A percentile compares a stretch with the other conserved stretches of the same genome.
phyloP scores from a whole-genome alignment of 2,113 vertebrate genomes.

The Sardina pilchardus region DNA sequence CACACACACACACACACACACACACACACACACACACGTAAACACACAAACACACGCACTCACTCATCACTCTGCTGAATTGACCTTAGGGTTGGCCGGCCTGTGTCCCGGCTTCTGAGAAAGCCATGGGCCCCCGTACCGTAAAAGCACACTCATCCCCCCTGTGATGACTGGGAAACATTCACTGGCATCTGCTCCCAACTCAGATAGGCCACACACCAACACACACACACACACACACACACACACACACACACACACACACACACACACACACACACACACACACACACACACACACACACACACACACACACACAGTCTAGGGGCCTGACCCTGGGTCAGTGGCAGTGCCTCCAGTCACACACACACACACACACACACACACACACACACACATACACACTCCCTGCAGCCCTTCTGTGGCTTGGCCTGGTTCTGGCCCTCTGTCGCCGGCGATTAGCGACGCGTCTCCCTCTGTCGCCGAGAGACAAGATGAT shows the following conservation, averaged over 20 bases:
- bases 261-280: background rate
- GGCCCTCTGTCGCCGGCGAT: background rate
- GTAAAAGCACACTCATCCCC: slow-evolving; percentile 7
- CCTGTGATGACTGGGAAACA: background rate
- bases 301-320: background rate
- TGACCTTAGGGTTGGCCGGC: background rate
- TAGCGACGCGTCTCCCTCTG: background rate
- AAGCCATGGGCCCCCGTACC: background rate
- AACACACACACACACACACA: background rate
- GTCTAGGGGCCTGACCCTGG: background rate
- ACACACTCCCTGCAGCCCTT: background rate
- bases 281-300: background rate
- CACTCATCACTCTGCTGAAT: background rate
- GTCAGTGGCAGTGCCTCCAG: background rate
- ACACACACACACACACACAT: background rate
- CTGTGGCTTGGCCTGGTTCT: background rate
- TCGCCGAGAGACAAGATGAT: slow-evolving; percentile 55
- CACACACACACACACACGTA: background rate
- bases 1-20: background rate
- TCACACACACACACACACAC: background rate
- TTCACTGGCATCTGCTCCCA: background rate
- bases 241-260: background rate
- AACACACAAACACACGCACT: background rate
- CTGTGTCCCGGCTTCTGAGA: background rate
- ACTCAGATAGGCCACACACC: background rate